Evolutionary conservation across 2,888 invertebrate genomes (phyloP), one percentile per base, ranked within the genome.

Genomic region (Dryadula phaetusa): DNA sequence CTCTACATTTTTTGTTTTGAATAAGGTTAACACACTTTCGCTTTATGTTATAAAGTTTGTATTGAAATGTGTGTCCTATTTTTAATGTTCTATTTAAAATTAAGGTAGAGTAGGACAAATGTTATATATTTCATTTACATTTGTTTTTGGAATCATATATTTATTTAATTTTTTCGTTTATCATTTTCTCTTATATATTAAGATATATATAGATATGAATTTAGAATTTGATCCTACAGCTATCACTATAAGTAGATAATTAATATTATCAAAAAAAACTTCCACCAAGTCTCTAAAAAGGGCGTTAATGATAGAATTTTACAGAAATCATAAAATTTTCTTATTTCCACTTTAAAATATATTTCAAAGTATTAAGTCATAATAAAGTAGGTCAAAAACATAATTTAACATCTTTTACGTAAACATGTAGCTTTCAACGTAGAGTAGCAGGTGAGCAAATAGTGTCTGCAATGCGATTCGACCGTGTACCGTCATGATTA

Each of bases 361-460:
- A n/a, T n/a, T n/a, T n/a, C n/a, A 32, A 16, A 5, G 37, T 8
- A n/a, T 20, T 8, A 37, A 40, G n/a, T n/a, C n/a, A n/a, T n/a
- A 25, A 18, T 16, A 25, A 40, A 37, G 18, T 61, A 47, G 44
- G 34, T 34, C 42, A 32, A 44, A 22, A n/a, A 10, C 37, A 25
- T 42, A 14, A 49, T 52, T 65, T 60, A 52, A 61, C 53, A 52
- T 61, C 32, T 49, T 40, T 40, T n/a, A 47, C 22, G 49, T 22
- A 56, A 56, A 56, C 37, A 56, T 25, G 49, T 22, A 52, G 58
- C 52, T 10, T n/a, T 18, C 40, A 54, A 42, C 53, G 32, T 56
- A 22, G 54, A 37, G 56, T 8, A 37, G 54, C 70, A 67, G 67
- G 67, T 70, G 70, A 20, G 58, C 70, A 70, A 70, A 70, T 53